Evolutionary conservation across 53 echinoderm and acorn worm genomes (phyloP).

Genomic region (Hippasteria phrygiana): DNA sequence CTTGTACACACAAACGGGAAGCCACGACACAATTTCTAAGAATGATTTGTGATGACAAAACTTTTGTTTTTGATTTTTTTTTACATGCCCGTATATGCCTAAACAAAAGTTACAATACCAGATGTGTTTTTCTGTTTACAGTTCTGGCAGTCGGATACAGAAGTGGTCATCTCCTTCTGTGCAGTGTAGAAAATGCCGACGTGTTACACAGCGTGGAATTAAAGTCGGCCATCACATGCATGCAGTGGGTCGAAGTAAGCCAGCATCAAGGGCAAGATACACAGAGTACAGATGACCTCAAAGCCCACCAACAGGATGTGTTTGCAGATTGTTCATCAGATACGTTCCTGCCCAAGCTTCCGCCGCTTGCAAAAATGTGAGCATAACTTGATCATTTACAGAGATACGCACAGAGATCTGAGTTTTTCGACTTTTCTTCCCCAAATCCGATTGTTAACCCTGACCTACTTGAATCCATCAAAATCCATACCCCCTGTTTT

Average conservation of each 20-base stretch:
- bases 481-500: too few species aligned
- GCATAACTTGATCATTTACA: slow-evolving; percentile 11
- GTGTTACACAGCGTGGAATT: slow-evolving; percentile 76
- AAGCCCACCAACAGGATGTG: slow-evolving; percentile 17
- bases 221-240: slow-evolving; percentile 69
- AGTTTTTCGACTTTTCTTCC: too few species aligned
- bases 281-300: slow-evolving; percentile 10
- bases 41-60: too few species aligned
- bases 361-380: slow-evolving; percentile 90
- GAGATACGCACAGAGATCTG: background rate
- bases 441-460: too few species aligned
- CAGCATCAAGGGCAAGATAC: slow-evolving; percentile 11
- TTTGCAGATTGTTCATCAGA: slow-evolving; percentile 81
- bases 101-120: too few species aligned
- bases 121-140: slow-evolving; percentile 36
- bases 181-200: slow-evolving; percentile 93
- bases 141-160: slow-evolving; percentile 91
- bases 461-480: too few species aligned
- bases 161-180: slow-evolving; percentile 80
- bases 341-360: slow-evolving; percentile 81
- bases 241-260: slow-evolving; percentile 80
- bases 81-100: too few species aligned
- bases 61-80: too few species aligned
- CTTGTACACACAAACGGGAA: too few species aligned
- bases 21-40: too few species aligned